Percentiles rank a stretch among this genome's conserved stretches.
These are phyloP conservation scores for Tachina lurida DNA, from an alignment of 2,888 invertebrate genomes.

Conservation along the genomic window DNA sequence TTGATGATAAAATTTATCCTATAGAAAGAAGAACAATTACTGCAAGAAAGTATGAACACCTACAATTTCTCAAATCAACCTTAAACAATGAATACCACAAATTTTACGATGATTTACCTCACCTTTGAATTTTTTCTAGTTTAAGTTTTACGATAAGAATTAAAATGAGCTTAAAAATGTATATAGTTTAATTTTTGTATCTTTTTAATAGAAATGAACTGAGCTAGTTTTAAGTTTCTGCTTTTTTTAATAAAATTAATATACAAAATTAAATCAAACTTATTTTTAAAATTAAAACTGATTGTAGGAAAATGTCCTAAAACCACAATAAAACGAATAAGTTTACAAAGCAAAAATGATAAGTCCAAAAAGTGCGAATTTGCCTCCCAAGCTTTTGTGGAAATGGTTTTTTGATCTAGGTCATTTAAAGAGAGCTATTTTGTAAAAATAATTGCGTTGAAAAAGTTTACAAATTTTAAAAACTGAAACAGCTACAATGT, in stretches of 20 bases:
- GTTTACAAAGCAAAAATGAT: not conserved
- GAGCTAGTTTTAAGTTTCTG: too few relatives aligned
- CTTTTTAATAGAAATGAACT: too few relatives aligned
- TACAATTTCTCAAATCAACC: not conserved
- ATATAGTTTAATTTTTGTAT: too few relatives aligned
- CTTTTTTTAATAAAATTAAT: too few relatives aligned
- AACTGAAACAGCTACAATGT: not conserved
- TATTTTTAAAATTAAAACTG: not conserved
- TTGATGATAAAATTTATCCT: not conserved
- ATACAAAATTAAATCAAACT: not conserved
- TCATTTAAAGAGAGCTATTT: too few relatives aligned
- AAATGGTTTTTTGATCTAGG: too few relatives aligned
- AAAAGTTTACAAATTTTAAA: too few relatives aligned
- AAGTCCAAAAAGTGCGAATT: not conserved
- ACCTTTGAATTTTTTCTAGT: not conserved
- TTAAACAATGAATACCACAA: not conserved
- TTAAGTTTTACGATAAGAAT: not conserved
- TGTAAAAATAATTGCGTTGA: too few relatives aligned
- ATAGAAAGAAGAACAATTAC: not conserved
- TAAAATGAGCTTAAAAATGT: too few relatives aligned
- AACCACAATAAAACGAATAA: not conserved
- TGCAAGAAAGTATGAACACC: not conserved
- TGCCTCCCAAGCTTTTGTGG: too few relatives aligned
- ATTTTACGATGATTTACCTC: not conserved
- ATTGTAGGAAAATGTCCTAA: not conserved